Evolutionary conservation across 2,888 invertebrate genomes (phyloP), one percentile per base, ranked within the genome.

Genomic region (Clitarchus hookeri): DNA sequence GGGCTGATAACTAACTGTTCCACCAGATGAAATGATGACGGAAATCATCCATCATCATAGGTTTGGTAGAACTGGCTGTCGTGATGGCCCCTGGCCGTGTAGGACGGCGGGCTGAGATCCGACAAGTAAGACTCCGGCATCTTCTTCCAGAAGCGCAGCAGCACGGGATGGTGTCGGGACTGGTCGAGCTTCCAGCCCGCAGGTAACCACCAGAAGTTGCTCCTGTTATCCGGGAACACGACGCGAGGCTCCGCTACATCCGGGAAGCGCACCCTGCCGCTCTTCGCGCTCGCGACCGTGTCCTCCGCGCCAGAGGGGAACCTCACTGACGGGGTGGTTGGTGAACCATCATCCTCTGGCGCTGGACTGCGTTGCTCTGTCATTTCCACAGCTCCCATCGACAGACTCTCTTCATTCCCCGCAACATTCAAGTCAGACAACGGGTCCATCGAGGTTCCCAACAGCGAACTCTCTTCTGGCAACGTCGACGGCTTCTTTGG

Each of bases 151-250:
- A 87, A 86, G 8, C 85, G 48, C 44, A 85, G 65, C 25, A 84
- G 44, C 80, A 84, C 79, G 16, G 87, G 86, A 23, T 85, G 84
- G 79, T 87, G 87, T 25, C 87, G 84, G 6, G 83, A 48, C 16
- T 44, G 65, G 26, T 87, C 86, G 13, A 86, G 44, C 11, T 86
- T 44, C 87, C 87, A 86, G 23, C 87, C 87, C 19, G 78, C 25
- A 13, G 87, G 87, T 8, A 86, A 27, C 87, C 87, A 87, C 87
- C 87, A 87, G 78, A 79, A 83, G 19, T 77, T 83, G 44, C 77
- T n/a, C 27, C 44, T 83, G 44, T 83, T 84, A 19, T 65, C 53
- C 19, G 86, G 86, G 77, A 86, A 86, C 54, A 84, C 83, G 19
- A 84, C 27, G 44, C 84, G 53, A 11, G 54, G 12, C 13, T 16